phyloP scores from a whole-genome alignment of 1,140 invertebrate species.

The Drosophila melanogaster region DNA sequence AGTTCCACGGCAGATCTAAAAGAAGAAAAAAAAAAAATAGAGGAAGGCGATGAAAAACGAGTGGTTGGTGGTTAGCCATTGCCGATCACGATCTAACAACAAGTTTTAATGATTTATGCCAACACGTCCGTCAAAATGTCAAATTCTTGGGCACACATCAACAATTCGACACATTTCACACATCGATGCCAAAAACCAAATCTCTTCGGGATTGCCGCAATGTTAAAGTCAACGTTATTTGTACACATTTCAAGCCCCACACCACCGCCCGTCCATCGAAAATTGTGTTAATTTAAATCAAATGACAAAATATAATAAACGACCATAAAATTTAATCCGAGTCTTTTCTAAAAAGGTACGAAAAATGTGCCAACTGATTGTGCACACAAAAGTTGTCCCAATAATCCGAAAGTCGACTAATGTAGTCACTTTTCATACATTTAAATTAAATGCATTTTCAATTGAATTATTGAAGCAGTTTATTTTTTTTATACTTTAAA shows the following conservation, averaged over 20 bases:
- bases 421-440: not conserved
- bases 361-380: slow-evolving; percentile 57
- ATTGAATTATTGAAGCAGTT: too few species aligned
- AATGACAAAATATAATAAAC: slow-evolving; percentile 81
- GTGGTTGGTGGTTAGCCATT: slow-evolving; percentile 23
- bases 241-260: not conserved
- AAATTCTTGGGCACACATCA: slow-evolving; percentile 38
- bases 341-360: slow-evolving; percentile 64
- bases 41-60: not conserved
- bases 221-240: slow-evolving; percentile 32
- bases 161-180: slow-evolving; percentile 42
- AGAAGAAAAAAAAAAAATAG: slow-evolving; percentile 3
- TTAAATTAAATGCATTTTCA: too few species aligned
- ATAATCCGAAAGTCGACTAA: not conserved
- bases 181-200: slow-evolving; percentile 25
- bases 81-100: slow-evolving; percentile 21
- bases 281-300: slow-evolving; percentile 75
- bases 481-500: too few species aligned
- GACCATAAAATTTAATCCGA: slow-evolving; percentile 77
- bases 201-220: slow-evolving; percentile 6
- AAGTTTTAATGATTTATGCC: slow-evolving; percentile 23
- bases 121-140: slow-evolving; percentile 37
- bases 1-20: slow-evolving; percentile 22
- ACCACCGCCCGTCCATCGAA: not conserved
- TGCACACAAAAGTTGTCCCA: slow-evolving; percentile 28